Evolutionary conservation across 2,888 invertebrate genomes (phyloP).

Genomic region (Lasioglossum oenotherae): DNA sequence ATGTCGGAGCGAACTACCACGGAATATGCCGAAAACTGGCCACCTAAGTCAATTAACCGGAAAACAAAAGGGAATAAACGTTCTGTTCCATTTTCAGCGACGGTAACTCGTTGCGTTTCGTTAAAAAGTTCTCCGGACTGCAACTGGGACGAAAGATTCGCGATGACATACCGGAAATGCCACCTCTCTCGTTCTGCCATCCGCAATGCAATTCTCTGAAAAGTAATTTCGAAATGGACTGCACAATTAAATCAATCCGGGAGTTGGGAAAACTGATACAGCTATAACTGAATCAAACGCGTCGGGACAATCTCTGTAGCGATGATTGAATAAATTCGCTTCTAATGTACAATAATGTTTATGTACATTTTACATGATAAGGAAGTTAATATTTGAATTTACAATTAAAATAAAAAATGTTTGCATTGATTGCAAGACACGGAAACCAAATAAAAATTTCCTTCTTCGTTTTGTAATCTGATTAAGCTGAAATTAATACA

Average conservation of each 20-base stretch:
- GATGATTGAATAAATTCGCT: background rate
- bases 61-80: background rate
- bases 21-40: background rate
- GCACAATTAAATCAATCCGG: background rate
- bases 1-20: background rate
- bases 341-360: background rate
- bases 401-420: too few species aligned
- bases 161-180: background rate
- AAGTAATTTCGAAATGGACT: background rate
- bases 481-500: too few species aligned
- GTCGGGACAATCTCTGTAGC: background rate
- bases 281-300: background rate
- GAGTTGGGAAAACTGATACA: background rate
- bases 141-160: background rate
- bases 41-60: constrained; percentile 11
- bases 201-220: background rate
- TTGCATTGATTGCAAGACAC: too few species aligned
- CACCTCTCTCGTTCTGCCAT: background rate
- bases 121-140: background rate
- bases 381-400: background rate
- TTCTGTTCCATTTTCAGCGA: background rate
- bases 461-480: too few species aligned
- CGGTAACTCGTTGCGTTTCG: background rate
- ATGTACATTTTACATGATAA: background rate
- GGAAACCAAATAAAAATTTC: too few species aligned